Percentiles rank a stretch among this genome's conserved stretches.
Conservation (phyloP, 2,797 vertebrate genomes). For the Muscicapa striata region DNA sequence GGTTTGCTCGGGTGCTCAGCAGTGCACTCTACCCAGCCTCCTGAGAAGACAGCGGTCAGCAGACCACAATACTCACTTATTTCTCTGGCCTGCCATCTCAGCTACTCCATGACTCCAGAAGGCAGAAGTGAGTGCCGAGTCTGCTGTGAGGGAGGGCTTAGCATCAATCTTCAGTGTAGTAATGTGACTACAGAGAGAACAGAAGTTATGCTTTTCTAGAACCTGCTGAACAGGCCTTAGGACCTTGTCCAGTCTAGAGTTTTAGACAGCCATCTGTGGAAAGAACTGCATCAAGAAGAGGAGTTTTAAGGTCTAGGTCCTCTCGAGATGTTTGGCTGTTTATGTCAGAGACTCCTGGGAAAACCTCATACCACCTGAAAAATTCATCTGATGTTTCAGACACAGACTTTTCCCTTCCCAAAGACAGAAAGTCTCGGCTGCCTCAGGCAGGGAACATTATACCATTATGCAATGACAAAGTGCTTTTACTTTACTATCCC, state of each 20-base stretch:
- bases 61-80: constrained; percentile 86
- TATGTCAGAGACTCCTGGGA: not conserved
- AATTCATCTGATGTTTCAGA: not conserved
- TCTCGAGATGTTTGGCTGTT: not conserved
- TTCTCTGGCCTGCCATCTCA: constrained; percentile 95
- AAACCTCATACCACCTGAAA: not conserved
- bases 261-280: not conserved
- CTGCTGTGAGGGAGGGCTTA: constrained; percentile 82
- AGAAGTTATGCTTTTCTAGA: not conserved
- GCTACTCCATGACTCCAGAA: constrained; percentile 92
- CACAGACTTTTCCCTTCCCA: not conserved
- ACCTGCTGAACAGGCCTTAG: not conserved
- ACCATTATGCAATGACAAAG: not conserved
- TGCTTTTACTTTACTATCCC: not conserved
- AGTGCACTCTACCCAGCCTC: not conserved
- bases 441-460: not conserved
- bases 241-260: not conserved
- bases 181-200: constrained; percentile 84
- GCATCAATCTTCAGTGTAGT: constrained; percentile 94
- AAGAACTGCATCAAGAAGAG: not conserved
- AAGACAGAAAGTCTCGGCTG: not conserved
- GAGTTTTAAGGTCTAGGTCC: not conserved
- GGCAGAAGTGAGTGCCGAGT: constrained; percentile 75
- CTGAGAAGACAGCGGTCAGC: not conserved
- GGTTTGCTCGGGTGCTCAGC: not conserved